A percentile compares a stretch with the other conserved stretches of the same genome.
phyloP scores from a whole-genome alignment of 2,797 vertebrate species.

The Pteronotus mesoamericanus region DNA sequence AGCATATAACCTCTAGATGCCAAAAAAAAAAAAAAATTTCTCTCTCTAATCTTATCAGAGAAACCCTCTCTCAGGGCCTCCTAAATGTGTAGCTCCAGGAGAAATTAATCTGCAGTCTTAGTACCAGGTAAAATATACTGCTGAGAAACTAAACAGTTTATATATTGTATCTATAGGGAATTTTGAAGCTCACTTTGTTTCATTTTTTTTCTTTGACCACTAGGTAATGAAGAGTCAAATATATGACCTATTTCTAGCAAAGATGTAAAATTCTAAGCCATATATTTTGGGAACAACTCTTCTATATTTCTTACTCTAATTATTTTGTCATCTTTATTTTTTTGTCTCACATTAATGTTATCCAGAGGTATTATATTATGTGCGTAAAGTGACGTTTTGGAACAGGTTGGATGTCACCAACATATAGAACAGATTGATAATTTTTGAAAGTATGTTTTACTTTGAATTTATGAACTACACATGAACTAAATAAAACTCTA shows the following conservation, averaged over 20 bases:
- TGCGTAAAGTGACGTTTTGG: not conserved
- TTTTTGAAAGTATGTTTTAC: slow-evolving; percentile 10
- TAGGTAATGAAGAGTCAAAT: not conserved
- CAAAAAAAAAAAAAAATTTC: not conserved
- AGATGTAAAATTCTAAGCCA: not conserved
- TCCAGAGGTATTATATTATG: not conserved
- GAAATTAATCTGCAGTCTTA: not conserved
- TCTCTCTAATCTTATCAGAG: not conserved
- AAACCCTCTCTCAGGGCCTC: not conserved
- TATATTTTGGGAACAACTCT: not conserved
- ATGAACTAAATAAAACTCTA: slow-evolving; percentile 41
- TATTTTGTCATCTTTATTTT: not conserved
- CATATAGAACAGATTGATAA: not conserved
- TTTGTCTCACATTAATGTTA: not conserved
- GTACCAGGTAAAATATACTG: not conserved
- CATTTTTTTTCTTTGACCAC: not conserved
- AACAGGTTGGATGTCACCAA: not conserved
- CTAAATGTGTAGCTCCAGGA: not conserved
- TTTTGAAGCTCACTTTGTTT: not conserved
- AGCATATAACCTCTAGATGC: not conserved
- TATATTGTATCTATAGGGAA: not conserved
- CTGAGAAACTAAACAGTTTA: not conserved
- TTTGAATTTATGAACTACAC: slow-evolving; percentile 37
- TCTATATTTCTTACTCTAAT: not conserved
- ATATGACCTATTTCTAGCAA: not conserved